phyloP scores from a whole-genome alignment of 2,113 vertebrate genomes.

The Riparia riparia region DNA sequence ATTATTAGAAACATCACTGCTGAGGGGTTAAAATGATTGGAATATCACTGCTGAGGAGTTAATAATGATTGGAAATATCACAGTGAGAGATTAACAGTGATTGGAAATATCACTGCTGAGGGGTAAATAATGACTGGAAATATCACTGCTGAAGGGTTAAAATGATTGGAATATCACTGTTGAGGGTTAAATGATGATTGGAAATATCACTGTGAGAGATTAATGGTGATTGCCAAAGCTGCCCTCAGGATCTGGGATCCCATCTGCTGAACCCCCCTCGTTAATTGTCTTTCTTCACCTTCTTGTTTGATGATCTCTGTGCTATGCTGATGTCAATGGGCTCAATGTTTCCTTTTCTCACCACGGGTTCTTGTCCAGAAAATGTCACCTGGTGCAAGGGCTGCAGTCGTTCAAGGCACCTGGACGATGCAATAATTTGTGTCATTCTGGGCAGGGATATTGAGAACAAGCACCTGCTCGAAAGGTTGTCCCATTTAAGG shows the following conservation, averaged over 20 bases:
- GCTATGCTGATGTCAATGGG: conserved; percentile 87
- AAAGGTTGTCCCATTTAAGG: conserved; percentile 90
- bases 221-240: neutral
- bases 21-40: neutral
- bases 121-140: neutral
- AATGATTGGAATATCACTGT: neutral
- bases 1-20: neutral
- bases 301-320: conserved; percentile 92
- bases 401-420: conserved; percentile 88
- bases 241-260: neutral
- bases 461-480: conserved; percentile 81
- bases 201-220: neutral
- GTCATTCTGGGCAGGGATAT: neutral
- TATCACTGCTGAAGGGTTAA: neutral
- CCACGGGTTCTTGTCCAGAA: conserved; percentile 81
- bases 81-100: neutral
- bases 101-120: neutral
- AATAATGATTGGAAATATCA: neutral
- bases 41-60: too few species aligned
- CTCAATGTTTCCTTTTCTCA: conserved; percentile 89
- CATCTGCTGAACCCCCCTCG: fast-evolving
- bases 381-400: conserved; percentile 88
- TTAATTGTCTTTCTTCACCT: conserved; percentile 77
- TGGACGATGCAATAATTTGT: conserved; percentile 32
- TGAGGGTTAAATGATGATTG: too few species aligned